A percentile compares a stretch with the other conserved stretches of the same genome.
These are phyloP conservation scores for Ascaphus truei DNA, from an alignment of 2,113 vertebrate genomes.

Conservation along the genomic window DNA sequence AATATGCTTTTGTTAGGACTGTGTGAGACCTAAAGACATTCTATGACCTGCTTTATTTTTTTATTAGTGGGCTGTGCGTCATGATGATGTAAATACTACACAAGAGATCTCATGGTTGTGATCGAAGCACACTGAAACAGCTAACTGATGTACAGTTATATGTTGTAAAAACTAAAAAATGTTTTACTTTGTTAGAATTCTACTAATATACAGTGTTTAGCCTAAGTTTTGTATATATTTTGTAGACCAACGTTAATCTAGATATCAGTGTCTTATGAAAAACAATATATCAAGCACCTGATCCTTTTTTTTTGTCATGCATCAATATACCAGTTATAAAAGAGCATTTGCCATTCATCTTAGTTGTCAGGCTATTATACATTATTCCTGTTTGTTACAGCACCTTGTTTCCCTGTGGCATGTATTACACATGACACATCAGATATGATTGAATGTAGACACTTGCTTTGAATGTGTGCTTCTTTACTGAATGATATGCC, in stretches of 20 bases:
- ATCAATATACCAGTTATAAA: neutral
- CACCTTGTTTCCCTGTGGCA: neutral
- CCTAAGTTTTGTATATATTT: too few species aligned
- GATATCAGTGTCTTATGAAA: neutral
- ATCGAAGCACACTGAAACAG: too few species aligned
- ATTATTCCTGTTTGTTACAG: neutral
- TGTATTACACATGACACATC: neutral
- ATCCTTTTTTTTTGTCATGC: neutral
- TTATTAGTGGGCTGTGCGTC: too few species aligned
- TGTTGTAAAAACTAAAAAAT: too few species aligned
- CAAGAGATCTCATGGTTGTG: too few species aligned
- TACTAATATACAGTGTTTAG: too few species aligned
- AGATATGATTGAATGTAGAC: neutral
- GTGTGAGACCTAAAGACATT: too few species aligned
- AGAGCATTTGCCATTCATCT: neutral
- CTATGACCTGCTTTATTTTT: too few species aligned
- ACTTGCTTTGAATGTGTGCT: neutral
- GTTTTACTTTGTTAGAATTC: too few species aligned
- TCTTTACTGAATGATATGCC: neutral
- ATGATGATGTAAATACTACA: too few species aligned
- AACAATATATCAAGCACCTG: neutral
- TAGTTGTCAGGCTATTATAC: constrained; percentile 2
- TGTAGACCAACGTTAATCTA: neutral
- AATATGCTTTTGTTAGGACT: too few species aligned
- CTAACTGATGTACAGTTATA: too few species aligned